Conservation (phyloP, 1,140 invertebrate genomes). For the Drosophila neocordata region DNA sequence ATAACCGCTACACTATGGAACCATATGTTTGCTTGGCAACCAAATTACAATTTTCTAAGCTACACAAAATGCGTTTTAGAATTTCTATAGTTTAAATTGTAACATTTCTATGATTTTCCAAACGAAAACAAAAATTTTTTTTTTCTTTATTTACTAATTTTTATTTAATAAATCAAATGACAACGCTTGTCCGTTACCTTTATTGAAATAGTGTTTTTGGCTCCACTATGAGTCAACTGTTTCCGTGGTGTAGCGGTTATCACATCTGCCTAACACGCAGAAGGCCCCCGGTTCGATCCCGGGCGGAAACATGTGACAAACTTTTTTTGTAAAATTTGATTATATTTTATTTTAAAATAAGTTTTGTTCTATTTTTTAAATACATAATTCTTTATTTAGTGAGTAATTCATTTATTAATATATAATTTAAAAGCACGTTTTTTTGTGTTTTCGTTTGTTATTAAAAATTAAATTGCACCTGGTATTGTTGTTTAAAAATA, state of each 20-base stretch:
- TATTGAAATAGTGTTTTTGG: no score
- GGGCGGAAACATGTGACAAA: conserved; percentile 74
- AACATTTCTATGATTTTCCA: not conserved
- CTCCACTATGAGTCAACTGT: conserved; percentile 41
- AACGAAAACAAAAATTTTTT: not conserved
- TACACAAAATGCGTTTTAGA: not conserved
- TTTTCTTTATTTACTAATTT: not conserved
- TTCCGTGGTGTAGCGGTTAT: conserved; percentile 83
- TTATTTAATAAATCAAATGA: no score
- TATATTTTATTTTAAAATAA: no score
- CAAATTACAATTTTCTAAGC: conserved; percentile 55
- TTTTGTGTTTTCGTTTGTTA: conserved; percentile 17
- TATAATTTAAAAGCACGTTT: conserved; percentile 60
- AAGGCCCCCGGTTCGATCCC: conserved; percentile 83
- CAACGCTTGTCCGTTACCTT: no score
- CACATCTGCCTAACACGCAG: conserved; percentile 83
- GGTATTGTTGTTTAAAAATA: conserved; percentile 49
- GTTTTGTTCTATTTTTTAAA: not conserved
- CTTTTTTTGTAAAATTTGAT: conserved; percentile 15
- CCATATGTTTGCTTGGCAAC: not conserved
- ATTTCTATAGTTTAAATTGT: conserved; percentile 29
- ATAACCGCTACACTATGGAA: conserved; percentile 85
- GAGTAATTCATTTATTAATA: conserved; percentile 65
- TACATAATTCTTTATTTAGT: conserved; percentile 1
- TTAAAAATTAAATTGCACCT: conserved; percentile 68